Conservation (phyloP, 2,113 vertebrate species). For the Elgaria multicarinata region DNA sequence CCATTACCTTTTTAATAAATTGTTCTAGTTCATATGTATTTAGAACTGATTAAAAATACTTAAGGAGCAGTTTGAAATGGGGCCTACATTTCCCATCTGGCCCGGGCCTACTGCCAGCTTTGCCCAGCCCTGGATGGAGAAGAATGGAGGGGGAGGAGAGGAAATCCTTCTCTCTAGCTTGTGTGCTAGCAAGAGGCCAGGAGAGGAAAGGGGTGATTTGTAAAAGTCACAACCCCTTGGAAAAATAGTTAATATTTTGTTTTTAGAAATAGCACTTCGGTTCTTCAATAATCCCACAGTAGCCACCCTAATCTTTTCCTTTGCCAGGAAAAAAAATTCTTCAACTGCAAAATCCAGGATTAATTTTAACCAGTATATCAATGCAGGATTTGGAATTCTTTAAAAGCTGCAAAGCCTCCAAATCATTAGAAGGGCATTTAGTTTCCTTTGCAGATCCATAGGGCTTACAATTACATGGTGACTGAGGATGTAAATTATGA, state of each 20-base stretch:
- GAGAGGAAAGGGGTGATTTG: neutral
- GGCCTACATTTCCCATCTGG: too few species aligned
- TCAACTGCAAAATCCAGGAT: slow-evolving; percentile 7
- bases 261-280: neutral
- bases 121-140: neutral
- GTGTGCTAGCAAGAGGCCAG: too few species aligned
- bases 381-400: slow-evolving; percentile 17
- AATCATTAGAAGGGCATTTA: slow-evolving; percentile 26
- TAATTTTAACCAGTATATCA: slow-evolving; percentile 27
- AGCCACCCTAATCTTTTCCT: neutral
- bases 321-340: neutral
- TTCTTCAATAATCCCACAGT: neutral
- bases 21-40: too few species aligned
- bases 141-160: neutral
- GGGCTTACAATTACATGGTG: neutral
- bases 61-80: too few species aligned
- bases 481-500: neutral
- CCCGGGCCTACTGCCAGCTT: too few species aligned
- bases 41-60: too few species aligned
- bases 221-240: neutral
- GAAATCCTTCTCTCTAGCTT: neutral
- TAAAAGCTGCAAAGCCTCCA: slow-evolving; percentile 21
- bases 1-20: too few species aligned
- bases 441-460: neutral
- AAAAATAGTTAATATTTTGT: neutral